Evolutionary conservation across 2,113 vertebrate genomes (phyloP).

Genomic region (Cepphus grylle): DNA sequence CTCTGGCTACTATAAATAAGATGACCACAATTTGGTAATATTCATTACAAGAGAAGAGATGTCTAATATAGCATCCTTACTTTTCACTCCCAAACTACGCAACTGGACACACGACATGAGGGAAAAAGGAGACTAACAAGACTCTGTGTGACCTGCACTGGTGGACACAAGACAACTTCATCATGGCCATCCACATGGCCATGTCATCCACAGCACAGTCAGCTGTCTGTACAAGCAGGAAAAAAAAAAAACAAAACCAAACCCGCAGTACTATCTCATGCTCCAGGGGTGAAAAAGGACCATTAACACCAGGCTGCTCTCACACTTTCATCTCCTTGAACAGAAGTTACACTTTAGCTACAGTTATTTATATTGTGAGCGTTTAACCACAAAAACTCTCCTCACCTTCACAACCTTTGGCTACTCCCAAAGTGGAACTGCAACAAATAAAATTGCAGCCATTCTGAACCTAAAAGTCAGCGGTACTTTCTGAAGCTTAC

Average conservation of each 20-base stretch:
- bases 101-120: background rate
- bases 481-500: background rate
- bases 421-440: background rate
- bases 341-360: conserved; percentile 29
- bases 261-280: background rate
- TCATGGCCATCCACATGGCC: background rate
- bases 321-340: background rate
- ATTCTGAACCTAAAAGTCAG: background rate
- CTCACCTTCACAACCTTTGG: background rate
- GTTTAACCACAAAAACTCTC: conserved; percentile 24
- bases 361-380: conserved; percentile 3
- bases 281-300: background rate
- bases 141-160: background rate
- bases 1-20: background rate
- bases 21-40: background rate
- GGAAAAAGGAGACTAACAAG: background rate
- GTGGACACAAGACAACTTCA: background rate
- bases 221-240: background rate
- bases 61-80: background rate
- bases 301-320: background rate
- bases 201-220: background rate
- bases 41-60: background rate
- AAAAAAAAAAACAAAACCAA: background rate
- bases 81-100: background rate
- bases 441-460: background rate